phyloP scores from a whole-genome alignment of 2,797 vertebrate species.

The Antrozous pallidus region DNA sequence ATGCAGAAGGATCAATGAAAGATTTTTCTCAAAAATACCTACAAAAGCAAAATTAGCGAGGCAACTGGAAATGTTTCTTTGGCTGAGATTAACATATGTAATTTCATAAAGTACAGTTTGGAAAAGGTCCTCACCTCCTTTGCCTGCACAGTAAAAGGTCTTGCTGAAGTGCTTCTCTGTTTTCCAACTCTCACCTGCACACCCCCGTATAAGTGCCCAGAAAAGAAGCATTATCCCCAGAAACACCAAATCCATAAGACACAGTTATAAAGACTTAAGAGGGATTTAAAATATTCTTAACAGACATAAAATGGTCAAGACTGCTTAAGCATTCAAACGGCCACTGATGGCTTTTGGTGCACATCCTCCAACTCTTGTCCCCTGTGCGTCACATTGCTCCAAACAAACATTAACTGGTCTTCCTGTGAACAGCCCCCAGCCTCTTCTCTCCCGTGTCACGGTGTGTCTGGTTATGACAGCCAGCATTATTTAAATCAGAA shows the following conservation, averaged over 20 bases:
- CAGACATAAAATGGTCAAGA: background rate
- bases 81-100: background rate
- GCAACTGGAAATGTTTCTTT: background rate
- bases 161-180: background rate
- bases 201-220: background rate
- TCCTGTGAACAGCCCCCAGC: background rate
- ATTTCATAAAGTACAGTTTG: background rate
- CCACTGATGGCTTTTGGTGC: background rate
- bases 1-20: background rate
- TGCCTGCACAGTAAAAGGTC: background rate
- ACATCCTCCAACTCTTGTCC: background rate
- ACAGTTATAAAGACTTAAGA: background rate
- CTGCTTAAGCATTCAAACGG: background rate
- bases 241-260: background rate
- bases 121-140: background rate
- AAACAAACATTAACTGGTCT: background rate
- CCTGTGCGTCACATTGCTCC: background rate
- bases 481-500: slow-evolving; percentile 17
- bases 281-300: background rate
- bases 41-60: background rate
- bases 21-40: background rate
- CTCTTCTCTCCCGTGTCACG: background rate
- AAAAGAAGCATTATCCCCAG: background rate
- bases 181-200: background rate
- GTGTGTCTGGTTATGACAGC: background rate